Percentiles rank a stretch among this genome's conserved stretches.
phyloP scores from a whole-genome alignment of 2,888 invertebrate species.

The Octonoba sinensis region DNA sequence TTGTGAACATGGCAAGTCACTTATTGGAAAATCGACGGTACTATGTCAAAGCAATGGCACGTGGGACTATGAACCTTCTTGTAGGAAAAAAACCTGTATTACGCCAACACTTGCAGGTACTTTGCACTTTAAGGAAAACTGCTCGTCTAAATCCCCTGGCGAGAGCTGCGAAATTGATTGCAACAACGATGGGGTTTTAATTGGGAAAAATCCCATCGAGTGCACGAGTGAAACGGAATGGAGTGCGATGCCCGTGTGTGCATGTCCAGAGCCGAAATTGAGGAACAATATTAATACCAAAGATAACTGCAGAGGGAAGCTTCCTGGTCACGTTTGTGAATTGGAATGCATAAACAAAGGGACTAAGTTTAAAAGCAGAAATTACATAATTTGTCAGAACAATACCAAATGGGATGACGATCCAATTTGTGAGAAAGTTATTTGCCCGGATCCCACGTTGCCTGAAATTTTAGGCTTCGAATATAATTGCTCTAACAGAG shows the following conservation, averaged over 20 bases:
- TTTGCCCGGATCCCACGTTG: background rate
- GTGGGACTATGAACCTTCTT: constrained; percentile 4
- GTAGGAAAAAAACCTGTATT: background rate
- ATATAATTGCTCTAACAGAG: background rate
- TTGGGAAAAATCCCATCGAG: constrained; percentile 3
- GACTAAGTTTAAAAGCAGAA: background rate
- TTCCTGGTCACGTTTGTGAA: too few species aligned
- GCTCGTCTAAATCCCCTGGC: background rate
- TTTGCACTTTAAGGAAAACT: constrained; percentile 4
- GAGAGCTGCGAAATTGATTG: constrained; percentile 19
- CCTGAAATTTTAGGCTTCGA: background rate
- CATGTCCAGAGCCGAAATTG: constrained; percentile 11
- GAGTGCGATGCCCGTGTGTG: constrained; percentile 12
- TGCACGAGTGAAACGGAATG: constrained; percentile 12
- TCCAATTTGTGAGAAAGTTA: background rate
- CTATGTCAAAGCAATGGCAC: background rate
- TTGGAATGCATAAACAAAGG: too few species aligned
- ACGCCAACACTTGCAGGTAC: background rate
- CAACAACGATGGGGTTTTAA: constrained; percentile 15
- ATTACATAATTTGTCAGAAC: background rate
- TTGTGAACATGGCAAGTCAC: constrained; percentile 2
- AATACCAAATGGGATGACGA: background rate
- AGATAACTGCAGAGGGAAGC: constrained; percentile 5
- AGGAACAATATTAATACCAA: background rate
- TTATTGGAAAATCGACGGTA: background rate